phyloP scores from a whole-genome alignment of 2,797 vertebrate species.

The Cephalopachus bancanus region DNA sequence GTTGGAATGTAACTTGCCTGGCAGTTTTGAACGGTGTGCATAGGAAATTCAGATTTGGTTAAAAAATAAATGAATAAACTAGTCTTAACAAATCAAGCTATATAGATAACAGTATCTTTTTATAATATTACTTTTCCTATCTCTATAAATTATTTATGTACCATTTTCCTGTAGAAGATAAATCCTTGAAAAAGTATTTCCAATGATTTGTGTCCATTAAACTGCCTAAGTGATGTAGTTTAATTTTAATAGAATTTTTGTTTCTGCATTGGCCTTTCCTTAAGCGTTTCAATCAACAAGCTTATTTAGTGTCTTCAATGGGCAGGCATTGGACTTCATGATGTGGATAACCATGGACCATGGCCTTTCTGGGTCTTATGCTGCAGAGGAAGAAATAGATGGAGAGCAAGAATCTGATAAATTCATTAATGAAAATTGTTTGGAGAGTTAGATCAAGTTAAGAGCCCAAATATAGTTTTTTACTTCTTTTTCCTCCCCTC shows the following conservation, averaged over 20 bases:
- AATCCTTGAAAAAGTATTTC: conserved; percentile 22
- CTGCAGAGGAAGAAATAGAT: neutral
- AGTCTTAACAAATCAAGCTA: neutral
- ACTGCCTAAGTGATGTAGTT: neutral
- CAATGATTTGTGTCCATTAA: conserved; percentile 34
- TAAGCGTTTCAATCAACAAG: neutral
- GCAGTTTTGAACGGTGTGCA: neutral
- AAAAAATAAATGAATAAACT: neutral
- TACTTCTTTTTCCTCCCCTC: neutral
- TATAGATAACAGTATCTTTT: neutral
- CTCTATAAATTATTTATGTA: neutral
- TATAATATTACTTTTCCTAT: neutral
- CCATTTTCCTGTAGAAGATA: conserved; percentile 5
- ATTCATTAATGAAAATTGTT: neutral
- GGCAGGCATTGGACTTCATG: neutral
- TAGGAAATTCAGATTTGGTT: neutral
- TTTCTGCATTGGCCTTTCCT: neutral
- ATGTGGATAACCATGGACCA: neutral
- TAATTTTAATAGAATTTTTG: neutral
- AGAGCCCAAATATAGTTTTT: neutral
- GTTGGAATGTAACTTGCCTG: neutral
- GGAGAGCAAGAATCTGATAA: neutral
- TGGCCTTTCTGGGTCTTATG: neutral
- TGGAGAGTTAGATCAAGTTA: neutral
- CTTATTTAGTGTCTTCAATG: neutral